Conservation (phyloP, 2,888 invertebrate species). For the Chymomyza procnemis region DNA sequence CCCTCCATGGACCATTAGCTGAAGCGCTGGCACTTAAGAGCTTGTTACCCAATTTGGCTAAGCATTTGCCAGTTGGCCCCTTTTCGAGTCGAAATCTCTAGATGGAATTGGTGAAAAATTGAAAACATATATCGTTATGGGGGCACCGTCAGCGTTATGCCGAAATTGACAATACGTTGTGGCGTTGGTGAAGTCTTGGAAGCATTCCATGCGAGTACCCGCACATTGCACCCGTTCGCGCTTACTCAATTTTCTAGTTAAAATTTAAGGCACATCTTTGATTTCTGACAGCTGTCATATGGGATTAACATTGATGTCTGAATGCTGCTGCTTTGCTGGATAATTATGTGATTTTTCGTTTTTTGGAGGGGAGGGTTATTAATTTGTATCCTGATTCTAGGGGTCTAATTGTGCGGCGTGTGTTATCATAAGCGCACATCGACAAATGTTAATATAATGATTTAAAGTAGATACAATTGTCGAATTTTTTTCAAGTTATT, state of each 20-base stretch:
- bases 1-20: background rate
- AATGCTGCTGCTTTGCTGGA: constrained; percentile 17
- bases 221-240: background rate
- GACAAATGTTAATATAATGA: background rate
- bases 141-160: background rate
- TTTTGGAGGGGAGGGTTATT: too few relatives aligned
- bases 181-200: background rate
- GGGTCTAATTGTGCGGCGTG: constrained; percentile 2
- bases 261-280: constrained; percentile 3
- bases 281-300: constrained; percentile 60
- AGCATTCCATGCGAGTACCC: background rate
- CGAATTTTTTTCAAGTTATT: background rate
- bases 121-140: constrained; percentile 1
- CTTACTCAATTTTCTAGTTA: background rate
- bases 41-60: background rate
- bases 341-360: constrained; percentile 14
- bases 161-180: background rate
- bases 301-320: constrained; percentile 34
- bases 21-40: background rate
- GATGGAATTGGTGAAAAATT: background rate
- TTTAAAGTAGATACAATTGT: background rate
- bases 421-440: background rate
- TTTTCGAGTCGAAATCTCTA: background rate
- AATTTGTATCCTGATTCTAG: constrained; percentile 23
- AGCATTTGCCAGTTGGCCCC: background rate